Evolutionary conservation across 2,888 invertebrate genomes (phyloP).

Genomic region (Nephrotoma appendiculata): DNA sequence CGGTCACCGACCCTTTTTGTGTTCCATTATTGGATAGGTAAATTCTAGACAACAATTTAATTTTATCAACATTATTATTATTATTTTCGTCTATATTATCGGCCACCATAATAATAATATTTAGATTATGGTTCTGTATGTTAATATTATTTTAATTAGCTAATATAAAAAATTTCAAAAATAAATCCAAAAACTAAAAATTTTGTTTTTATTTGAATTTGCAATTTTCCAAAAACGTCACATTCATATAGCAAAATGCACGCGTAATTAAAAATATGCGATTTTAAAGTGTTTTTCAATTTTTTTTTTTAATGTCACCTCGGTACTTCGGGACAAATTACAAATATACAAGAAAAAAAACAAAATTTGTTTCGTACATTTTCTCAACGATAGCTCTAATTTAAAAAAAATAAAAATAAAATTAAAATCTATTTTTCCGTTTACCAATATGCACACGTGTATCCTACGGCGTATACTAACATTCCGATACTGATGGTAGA

Average conservation of each 20-base stretch:
- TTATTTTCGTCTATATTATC: background rate
- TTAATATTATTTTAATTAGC: background rate
- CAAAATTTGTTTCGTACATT: background rate
- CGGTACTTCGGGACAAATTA: background rate
- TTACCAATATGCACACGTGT: background rate
- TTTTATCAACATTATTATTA: background rate
- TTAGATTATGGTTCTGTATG: too few species aligned
- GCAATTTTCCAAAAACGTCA: background rate
- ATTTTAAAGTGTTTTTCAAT: background rate
- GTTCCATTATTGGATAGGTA: background rate
- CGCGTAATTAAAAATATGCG: background rate
- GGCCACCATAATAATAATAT: background rate
- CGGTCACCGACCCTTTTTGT: background rate
- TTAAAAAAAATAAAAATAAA: background rate
- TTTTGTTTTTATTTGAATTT: background rate
- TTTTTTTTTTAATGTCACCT: background rate
- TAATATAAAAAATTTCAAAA: background rate
- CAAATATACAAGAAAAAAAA: background rate
- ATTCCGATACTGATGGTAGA: background rate
- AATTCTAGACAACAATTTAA: background rate
- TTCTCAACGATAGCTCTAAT: background rate
- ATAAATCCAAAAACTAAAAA: background rate
- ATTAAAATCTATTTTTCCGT: background rate
- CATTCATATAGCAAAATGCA: background rate
- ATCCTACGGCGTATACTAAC: background rate